Base-by-base conservation (phyloP, 2,888 invertebrate species). In the Protonemura montana region DNA sequence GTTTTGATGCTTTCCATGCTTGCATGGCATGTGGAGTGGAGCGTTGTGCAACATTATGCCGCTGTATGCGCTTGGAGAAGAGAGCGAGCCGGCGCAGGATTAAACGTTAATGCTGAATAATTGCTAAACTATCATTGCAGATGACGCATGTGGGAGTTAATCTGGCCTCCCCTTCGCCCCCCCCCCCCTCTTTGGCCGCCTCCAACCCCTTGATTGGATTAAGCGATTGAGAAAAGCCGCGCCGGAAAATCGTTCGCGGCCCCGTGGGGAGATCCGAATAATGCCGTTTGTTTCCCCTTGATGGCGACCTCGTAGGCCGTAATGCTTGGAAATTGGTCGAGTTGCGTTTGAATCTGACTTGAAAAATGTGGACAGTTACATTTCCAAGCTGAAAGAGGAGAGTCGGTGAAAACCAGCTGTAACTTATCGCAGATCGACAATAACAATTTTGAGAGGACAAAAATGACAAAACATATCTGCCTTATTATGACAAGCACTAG, bases 111-210 rank as follows among this genome's bases (percentile, higher is more conserved):
- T 21, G 59, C 59, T 59, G 59, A 59, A 59, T 59, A 59, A 59
- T 59, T 59, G 59, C 59, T 59, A 59, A 59, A 59, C 59, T 59
- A 59, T 59, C 59, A 59, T 59, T 59, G 59, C 59, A 59, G 59
- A 59, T 59, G 59, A 59, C 59, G 59, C 59, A 59, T 59, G 59
- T 59, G 59, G 21, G 59, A 59, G 59, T 59, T 59, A 59, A 59
- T 59, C 59, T 21, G 21, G 13, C 59, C 59, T 59, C 59, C 59
- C 59, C 59, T 21, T 7, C 1, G 6, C 59, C 59, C 13, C 21
- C 59, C 21, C 13, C 59, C 59, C 59, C 41, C 5, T 41, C 41
- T 13, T 7, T 13, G 6, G 6, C 41, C 59, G 21, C 7, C 2
- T 59, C 59, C 59, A 59, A 2, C 59, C 59, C 21, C 59, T 59